phyloP scores from a whole-genome alignment of 2,113 vertebrate genomes.

The Fregetta grallaria region DNA sequence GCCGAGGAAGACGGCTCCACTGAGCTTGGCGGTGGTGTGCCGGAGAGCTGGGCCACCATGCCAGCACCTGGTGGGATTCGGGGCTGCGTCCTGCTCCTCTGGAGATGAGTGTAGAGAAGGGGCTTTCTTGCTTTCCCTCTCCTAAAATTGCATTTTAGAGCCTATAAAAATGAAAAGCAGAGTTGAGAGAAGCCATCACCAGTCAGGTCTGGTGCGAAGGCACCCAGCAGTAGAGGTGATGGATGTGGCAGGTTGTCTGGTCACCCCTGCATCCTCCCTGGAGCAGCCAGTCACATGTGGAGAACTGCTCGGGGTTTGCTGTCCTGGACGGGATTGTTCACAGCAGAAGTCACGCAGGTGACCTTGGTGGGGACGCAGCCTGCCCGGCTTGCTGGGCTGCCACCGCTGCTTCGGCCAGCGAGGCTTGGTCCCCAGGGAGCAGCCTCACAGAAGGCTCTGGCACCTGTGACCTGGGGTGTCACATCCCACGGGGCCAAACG shows the following conservation, averaged over 20 bases:
- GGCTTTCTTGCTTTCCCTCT: not conserved
- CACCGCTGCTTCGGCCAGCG: not conserved
- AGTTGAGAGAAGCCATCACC: not conserved
- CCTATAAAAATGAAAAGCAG: not conserved
- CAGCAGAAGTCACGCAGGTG: not conserved
- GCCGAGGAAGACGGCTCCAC: not conserved
- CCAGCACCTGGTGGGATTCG: not conserved
- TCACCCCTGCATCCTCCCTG: not conserved
- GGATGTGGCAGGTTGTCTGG: rapidly evolving
- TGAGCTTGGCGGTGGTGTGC: not conserved
- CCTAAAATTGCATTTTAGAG: not conserved
- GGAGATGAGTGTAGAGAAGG: not conserved
- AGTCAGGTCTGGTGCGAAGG: rapidly evolving
- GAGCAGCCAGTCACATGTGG: rapidly evolving
- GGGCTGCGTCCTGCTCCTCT: not conserved
- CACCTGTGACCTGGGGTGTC: not conserved
- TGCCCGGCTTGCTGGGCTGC: not conserved
- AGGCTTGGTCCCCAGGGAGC: not conserved
- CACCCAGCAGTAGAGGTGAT: rapidly evolving
- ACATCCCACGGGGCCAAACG: rapidly evolving
- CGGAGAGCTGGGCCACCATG: rapidly evolving
- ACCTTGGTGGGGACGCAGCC: not conserved
- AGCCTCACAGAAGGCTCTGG: not conserved
- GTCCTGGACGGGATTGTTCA: rapidly evolving
- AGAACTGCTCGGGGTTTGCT: not conserved